Conservation (phyloP, 2,797 vertebrate species). For the Sebastes iracundus region DNA sequence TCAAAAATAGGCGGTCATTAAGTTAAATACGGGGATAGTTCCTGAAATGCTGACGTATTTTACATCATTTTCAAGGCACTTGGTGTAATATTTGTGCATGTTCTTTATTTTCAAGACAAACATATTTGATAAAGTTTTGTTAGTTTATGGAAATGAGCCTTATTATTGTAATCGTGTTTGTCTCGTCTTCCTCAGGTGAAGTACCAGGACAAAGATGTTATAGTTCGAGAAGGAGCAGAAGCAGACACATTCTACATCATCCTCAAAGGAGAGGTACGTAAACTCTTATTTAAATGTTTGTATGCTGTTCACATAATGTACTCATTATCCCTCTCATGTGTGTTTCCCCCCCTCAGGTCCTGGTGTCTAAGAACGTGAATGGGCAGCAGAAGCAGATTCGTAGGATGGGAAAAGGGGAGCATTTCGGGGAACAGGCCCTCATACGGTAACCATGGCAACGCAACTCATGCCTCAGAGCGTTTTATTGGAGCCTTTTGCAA, state of each 20-base stretch:
- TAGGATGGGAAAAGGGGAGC: conserved; percentile 84
- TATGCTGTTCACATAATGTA: background rate
- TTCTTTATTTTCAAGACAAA: background rate
- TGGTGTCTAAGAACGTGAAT: conserved; percentile 80
- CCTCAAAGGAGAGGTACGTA: conserved; percentile 85
- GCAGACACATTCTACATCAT: conserved; percentile 87
- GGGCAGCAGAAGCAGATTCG: conserved; percentile 83
- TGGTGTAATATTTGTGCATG: background rate
- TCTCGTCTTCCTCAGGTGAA: conserved; percentile 76
- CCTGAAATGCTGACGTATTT: background rate
- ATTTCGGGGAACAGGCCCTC: conserved; percentile 88
- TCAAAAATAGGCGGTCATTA: background rate
- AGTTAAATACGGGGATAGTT: background rate
- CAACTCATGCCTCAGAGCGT: conserved; percentile 27
- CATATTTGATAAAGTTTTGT: background rate
- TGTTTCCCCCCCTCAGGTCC: conserved; percentile 71
- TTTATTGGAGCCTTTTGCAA: conserved; percentile 1
- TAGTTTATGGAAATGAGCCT: background rate
- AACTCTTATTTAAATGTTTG: background rate
- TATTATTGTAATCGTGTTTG: background rate
- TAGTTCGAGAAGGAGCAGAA: conserved; percentile 85
- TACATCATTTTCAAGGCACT: background rate
- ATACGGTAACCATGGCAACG: conserved; percentile 83
- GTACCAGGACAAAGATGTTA: conserved; percentile 82
- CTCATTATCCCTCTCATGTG: background rate